Conservation (phyloP, 2,113 vertebrate species). For the Lanius ludovicianus region DNA sequence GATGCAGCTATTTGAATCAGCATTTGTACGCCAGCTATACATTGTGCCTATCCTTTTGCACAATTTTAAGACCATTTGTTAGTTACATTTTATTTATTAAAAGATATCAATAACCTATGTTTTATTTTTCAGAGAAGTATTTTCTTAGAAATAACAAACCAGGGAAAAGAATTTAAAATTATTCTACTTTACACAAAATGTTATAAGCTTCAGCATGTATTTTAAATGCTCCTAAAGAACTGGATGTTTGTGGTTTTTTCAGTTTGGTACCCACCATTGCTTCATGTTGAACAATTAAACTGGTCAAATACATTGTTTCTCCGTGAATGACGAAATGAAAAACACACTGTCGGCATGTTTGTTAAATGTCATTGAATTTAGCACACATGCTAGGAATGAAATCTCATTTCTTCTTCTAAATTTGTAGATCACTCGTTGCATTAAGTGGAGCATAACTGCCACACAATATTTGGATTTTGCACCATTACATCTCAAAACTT, state of each 20-base stretch:
- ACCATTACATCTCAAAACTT: neutral
- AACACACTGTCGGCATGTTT: neutral
- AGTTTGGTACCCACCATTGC: neutral
- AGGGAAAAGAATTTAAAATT: neutral
- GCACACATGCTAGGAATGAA: neutral
- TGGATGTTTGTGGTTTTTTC: neutral
- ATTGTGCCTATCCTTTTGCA: neutral
- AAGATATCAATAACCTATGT: neutral
- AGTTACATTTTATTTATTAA: neutral
- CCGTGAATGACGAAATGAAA: slow-evolving; percentile 5
- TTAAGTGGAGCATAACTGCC: neutral
- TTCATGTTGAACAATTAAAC: slow-evolving; percentile 11
- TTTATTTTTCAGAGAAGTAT: neutral
- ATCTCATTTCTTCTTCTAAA: slow-evolving; percentile 33
- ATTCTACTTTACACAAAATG: neutral
- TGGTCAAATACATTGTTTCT: neutral
- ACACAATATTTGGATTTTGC: neutral
- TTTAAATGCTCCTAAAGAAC: slow-evolving; percentile 6
- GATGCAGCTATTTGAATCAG: neutral
- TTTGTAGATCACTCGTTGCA: slow-evolving; percentile 4
- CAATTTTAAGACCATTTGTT: neutral
- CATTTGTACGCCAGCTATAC: neutral
- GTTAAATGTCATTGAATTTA: slow-evolving; percentile 38
- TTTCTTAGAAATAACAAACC: neutral
- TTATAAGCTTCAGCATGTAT: neutral